These are phyloP conservation scores for Aplysia californica DNA, from an alignment of 1,140 invertebrate species.

Conservation along the genomic window DNA sequence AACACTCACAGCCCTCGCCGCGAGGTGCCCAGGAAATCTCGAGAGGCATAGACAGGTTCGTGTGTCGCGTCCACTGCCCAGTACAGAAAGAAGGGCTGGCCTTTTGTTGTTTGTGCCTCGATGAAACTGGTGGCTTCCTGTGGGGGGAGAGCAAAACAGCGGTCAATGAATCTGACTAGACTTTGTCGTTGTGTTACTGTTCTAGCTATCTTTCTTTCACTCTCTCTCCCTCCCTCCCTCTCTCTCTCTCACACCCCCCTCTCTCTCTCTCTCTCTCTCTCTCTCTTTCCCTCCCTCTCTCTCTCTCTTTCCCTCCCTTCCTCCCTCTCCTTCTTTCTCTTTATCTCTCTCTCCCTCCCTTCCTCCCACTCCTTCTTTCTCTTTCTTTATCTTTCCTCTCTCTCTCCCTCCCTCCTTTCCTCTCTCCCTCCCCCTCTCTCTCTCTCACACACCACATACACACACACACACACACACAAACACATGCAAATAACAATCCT, in stretches of 20 bases:
- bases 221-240: too few species aligned
- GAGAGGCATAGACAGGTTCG: constrained; percentile 68
- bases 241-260: too few species aligned
- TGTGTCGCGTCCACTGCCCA: constrained; percentile 70
- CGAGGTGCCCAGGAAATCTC: constrained; percentile 63
- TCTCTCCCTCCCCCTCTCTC: background rate
- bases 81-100: constrained; percentile 69
- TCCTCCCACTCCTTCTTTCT: too few species aligned
- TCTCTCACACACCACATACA: background rate
- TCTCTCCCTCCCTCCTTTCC: background rate
- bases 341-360: background rate
- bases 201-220: background rate
- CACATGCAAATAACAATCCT: background rate
- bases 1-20: constrained; percentile 59
- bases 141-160: background rate
- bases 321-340: background rate
- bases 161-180: background rate
- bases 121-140: constrained; percentile 68
- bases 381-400: too few species aligned
- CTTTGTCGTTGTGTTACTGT: background rate
- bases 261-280: background rate
- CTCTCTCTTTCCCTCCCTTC: too few species aligned
- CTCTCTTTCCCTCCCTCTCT: background rate
- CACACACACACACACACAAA: too few species aligned
- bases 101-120: constrained; percentile 41